phyloP scores from a whole-genome alignment of 2,888 invertebrate genomes.

The Drosophila testacea region DNA sequence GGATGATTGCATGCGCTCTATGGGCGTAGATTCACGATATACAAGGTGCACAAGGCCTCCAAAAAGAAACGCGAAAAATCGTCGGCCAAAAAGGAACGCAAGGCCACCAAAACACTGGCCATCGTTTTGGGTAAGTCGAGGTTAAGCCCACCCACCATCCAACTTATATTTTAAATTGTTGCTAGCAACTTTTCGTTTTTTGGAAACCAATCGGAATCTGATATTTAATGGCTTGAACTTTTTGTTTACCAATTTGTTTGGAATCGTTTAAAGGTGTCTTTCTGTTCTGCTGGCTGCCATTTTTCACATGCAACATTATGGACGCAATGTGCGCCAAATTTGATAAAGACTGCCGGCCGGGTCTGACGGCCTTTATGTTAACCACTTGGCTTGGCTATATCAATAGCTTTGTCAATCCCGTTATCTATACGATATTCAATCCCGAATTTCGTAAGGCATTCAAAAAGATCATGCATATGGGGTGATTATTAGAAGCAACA shows the following conservation, averaged over 20 bases:
- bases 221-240: constrained; percentile 10
- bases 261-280: constrained; percentile 92
- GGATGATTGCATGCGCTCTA: constrained; percentile 34
- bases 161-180: not conserved
- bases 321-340: constrained; percentile 98
- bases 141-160: not conserved
- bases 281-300: constrained; percentile 99
- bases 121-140: constrained; percentile 96
- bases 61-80: constrained; percentile 97
- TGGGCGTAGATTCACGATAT: constrained; percentile 91
- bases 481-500: constrained; percentile 82
- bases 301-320: constrained; percentile 99
- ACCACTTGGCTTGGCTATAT: constrained; percentile 99
- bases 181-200: not conserved
- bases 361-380: constrained; percentile 95
- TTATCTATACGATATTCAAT: constrained; percentile 98
- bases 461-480: constrained; percentile 94
- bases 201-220: not conserved
- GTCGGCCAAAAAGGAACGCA: constrained; percentile 96
- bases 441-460: constrained; percentile 99
- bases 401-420: constrained; percentile 96
- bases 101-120: constrained; percentile 99
- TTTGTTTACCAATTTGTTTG: constrained; percentile 70
- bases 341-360: constrained; percentile 91
- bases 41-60: constrained; percentile 97